Evolutionary conservation across 2,888 invertebrate genomes (phyloP).

Genomic region (Tachina lurida): DNA sequence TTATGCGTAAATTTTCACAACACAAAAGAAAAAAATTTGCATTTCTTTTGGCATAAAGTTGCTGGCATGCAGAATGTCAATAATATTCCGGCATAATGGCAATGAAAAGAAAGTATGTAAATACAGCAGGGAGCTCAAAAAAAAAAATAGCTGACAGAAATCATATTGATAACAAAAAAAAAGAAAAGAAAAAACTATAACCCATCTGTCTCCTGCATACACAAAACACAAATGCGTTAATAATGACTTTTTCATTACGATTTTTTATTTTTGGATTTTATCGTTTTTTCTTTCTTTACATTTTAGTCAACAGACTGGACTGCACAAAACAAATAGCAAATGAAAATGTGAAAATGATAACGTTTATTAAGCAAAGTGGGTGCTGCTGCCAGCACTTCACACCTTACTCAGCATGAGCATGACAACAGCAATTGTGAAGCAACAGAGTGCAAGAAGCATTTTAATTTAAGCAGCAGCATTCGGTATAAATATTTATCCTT

Average conservation of each 20-base stretch:
- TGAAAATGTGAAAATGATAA: constrained; percentile 69
- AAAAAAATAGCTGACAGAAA: constrained; percentile 37
- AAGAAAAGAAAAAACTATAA: constrained; percentile 64
- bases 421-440: constrained; percentile 16
- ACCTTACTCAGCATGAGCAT: constrained; percentile 27
- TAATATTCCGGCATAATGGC: constrained; percentile 50
- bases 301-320: constrained; percentile 50
- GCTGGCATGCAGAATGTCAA: constrained; percentile 51
- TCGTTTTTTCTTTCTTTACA: not conserved
- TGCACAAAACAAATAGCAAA: constrained; percentile 60
- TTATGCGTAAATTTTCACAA: constrained; percentile 29
- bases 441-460: constrained; percentile 28
- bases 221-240: constrained; percentile 70
- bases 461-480: constrained; percentile 20
- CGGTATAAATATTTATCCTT: constrained; percentile 36
- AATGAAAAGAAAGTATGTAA: constrained; percentile 59
- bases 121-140: constrained; percentile 26
- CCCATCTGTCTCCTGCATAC: constrained; percentile 66
- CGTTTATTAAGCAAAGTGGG: constrained; percentile 59
- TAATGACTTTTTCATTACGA: constrained; percentile 70
- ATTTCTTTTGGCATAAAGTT: constrained; percentile 36
- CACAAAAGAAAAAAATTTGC: constrained; percentile 37
- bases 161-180: constrained; percentile 49
- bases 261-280: not conserved
- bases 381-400: constrained; percentile 25